phyloP scores from a whole-genome alignment of 2,888 invertebrate genomes.

The Xanthostigma xanthostigma region DNA sequence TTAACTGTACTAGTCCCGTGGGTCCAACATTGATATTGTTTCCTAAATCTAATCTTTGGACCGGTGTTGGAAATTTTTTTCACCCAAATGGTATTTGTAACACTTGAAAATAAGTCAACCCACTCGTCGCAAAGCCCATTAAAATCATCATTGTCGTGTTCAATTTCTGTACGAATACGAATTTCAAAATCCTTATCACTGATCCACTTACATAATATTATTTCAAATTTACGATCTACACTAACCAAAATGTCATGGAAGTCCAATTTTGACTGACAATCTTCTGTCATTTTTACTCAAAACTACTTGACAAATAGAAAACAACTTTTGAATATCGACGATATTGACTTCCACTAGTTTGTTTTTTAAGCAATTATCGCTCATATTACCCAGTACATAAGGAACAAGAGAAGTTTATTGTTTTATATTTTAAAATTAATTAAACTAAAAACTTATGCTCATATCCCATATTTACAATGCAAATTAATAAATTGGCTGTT shows the following conservation, averaged over 20 bases:
- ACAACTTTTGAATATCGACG: background rate
- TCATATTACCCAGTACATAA: no score
- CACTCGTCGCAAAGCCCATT: constrained; percentile 27
- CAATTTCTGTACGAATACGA: constrained; percentile 27
- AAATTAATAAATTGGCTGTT: no score
- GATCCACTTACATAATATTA: constrained; percentile 25
- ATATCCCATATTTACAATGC: no score
- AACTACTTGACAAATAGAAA: background rate
- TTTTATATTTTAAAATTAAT: no score
- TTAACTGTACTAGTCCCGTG: constrained; percentile 23
- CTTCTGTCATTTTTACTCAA: background rate
- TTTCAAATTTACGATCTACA: constrained; percentile 25
- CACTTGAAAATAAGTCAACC: constrained; percentile 27
- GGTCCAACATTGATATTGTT: constrained; percentile 30
- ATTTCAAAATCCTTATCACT: constrained; percentile 24
- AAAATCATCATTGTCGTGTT: constrained; percentile 24
- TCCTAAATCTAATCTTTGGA: constrained; percentile 28
- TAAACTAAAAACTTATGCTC: no score
- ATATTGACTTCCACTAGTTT: no score
- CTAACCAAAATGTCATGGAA: constrained; percentile 23
- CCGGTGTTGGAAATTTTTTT: constrained; percentile 30
- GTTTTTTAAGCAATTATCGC: no score
- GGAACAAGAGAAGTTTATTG: no score
- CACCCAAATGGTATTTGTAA: constrained; percentile 27
- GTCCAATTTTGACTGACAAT: constrained; percentile 20